Evolutionary conservation across 2,113 vertebrate species (phyloP), one percentile per base, ranked within the genome.

Genomic region (Cyanocitta stelleri): DNA sequence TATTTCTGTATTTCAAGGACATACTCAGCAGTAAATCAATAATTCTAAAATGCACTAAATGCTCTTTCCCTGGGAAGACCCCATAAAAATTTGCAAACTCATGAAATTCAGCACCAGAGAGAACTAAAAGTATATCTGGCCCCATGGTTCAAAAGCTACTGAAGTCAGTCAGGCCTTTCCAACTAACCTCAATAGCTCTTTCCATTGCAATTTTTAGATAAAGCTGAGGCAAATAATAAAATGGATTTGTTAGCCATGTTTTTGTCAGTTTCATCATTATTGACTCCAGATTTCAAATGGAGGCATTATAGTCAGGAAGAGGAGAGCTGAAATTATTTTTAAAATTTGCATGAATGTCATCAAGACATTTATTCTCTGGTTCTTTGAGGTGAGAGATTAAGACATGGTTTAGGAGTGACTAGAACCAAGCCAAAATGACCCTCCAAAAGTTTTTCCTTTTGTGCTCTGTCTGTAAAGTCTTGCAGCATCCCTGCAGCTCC

Each of bases 381-480:
- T 87, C 43, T 66, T 58, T 48, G 43, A 69, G 27, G 8, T 52
- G 27, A 79, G 11, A 83, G 12, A 33, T 63, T 77, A 80, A 74
- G 64, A 32, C 7, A 58, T 1, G 5, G 7, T 37, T 86, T 80
- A 32, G 27, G 14, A 84, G 6, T 52, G 56, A 56, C 16, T 44
- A 32, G 43, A 52, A 30, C 11, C 58, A 69, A 85, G n/a, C 6
- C 56, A 80, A 51, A 77, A 74, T 0, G 1, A 72, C 17, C 13
- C 6, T 74, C 32, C 26, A 43, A 49, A 49, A 26, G 16, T 24
- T 87, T 46, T 88, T 32, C 21, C 12, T 54, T 46, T 37, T 33
- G 20, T 84, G 23, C 48, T 62, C n/a, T 33, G 24, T 16, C 49
- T 46, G 8, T 0, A 0, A 29, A 23, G 41, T 1, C 29, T 84